Conservation (phyloP, 2,888 invertebrate genomes). For the Heteromurus nitidus region DNA sequence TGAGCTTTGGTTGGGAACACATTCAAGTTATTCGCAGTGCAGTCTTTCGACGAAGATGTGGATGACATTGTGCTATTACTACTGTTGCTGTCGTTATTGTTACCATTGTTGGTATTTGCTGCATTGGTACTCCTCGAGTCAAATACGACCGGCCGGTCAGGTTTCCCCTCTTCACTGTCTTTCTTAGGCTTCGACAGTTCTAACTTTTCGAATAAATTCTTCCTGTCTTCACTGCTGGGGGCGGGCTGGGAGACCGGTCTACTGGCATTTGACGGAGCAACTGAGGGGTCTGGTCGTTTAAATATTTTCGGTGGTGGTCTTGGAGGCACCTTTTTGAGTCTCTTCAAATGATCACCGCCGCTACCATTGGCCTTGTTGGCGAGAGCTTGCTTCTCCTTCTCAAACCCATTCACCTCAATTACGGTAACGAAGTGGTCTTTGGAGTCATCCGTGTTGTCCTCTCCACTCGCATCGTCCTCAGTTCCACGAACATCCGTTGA, state of each 20-base stretch:
- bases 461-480: slow-evolving; percentile 74
- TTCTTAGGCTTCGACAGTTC: slow-evolving; percentile 49
- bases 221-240: slow-evolving; percentile 21
- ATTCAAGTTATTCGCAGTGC: slow-evolving; percentile 37
- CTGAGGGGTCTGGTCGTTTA: slow-evolving; percentile 70
- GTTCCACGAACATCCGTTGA: slow-evolving; percentile 72
- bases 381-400: slow-evolving; percentile 74
- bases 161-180: slow-evolving; percentile 33
- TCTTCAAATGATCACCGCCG: slow-evolving; percentile 60
- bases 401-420: slow-evolving; percentile 88
- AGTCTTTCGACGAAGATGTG: slow-evolving; percentile 50
- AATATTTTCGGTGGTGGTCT: slow-evolving; percentile 76
- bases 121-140: slow-evolving; percentile 66
- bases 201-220: slow-evolving; percentile 37
- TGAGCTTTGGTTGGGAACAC: slow-evolving; percentile 37
- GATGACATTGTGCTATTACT: slow-evolving; percentile 52
- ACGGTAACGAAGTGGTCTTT: slow-evolving; percentile 87
- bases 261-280: slow-evolving; percentile 14
- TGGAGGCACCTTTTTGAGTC: slow-evolving; percentile 75
- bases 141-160: slow-evolving; percentile 71
- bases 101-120: slow-evolving; percentile 50
- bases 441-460: slow-evolving; percentile 67
- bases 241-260: slow-evolving; percentile 33
- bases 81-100: slow-evolving; percentile 57
- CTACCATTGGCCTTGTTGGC: slow-evolving; percentile 56